Percentiles rank a stretch among this genome's conserved stretches.
phyloP scores from a whole-genome alignment of 1,140 invertebrate genomes.

The Drosophila athabasca region DNA sequence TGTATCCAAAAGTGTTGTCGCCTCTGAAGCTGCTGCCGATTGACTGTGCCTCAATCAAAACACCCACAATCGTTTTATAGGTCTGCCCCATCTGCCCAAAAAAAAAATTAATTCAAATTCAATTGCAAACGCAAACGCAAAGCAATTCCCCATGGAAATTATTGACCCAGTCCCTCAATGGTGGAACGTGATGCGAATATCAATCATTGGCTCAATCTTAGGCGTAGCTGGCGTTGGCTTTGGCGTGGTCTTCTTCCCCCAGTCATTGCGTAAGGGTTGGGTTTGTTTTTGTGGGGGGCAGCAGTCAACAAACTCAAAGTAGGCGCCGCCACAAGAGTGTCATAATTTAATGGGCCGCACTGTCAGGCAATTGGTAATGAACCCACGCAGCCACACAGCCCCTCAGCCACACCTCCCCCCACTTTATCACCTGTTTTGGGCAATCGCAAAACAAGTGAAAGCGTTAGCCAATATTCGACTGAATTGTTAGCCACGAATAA shows the following conservation, averaged over 20 bases:
- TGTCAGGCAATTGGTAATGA: constrained; percentile 51
- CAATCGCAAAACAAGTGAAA: constrained; percentile 6
- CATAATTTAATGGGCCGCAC: constrained; percentile 69
- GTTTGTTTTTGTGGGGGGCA: constrained; percentile 5
- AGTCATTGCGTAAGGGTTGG: constrained; percentile 62
- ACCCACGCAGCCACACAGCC: constrained; percentile 2
- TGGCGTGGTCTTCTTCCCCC: constrained; percentile 29
- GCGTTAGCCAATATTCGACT: too few species aligned
- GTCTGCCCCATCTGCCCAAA: constrained; percentile 5
- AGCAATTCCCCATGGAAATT: too few species aligned
- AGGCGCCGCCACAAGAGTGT: constrained; percentile 56
- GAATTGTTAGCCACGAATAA: too few species aligned
- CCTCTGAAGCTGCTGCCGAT: constrained; percentile 55
- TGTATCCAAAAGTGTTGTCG: constrained; percentile 62
- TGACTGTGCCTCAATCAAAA: constrained; percentile 53
- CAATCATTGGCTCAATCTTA: constrained; percentile 16
- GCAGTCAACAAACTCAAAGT: constrained; percentile 69
- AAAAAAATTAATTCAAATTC: constrained; percentile 33
- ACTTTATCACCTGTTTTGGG: neutral
- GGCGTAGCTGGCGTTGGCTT: too few species aligned
- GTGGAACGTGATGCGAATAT: constrained; percentile 45
- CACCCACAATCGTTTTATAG: constrained; percentile 69
- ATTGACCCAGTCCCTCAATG: constrained; percentile 5
- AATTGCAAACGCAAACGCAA: constrained; percentile 63
- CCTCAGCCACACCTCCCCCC: neutral